Percentiles rank a stretch among this genome's conserved stretches.
Conservation (phyloP, 2,888 invertebrate genomes). For the Nymphalis polychloros region DNA sequence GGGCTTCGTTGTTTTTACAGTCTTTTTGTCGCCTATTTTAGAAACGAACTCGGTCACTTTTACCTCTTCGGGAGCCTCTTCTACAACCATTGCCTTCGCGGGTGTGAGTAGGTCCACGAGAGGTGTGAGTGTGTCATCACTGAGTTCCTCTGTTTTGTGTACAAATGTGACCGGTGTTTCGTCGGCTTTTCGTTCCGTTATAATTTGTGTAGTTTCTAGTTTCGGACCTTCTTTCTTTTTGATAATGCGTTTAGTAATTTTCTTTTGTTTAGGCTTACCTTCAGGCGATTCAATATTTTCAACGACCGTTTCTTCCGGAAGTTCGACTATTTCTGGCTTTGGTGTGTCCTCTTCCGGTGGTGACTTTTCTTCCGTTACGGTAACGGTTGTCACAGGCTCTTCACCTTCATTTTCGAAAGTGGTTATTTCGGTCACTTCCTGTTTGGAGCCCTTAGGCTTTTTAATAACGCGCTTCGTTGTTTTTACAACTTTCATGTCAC, state of each 20-base stretch:
- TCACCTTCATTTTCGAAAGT: conserved; percentile 15
- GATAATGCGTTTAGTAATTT: conserved; percentile 5
- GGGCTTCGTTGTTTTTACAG: conserved; percentile 3
- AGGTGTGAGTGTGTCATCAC: conserved; percentile 12
- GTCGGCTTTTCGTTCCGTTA: conserved; percentile 7
- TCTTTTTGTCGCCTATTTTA: not conserved
- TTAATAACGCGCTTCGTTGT: conserved; percentile 14
- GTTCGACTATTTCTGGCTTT: not conserved
- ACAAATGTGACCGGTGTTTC: not conserved
- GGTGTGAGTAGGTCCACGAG: not conserved
- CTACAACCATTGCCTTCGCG: not conserved
- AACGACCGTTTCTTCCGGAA: not conserved
- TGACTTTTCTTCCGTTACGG: conserved; percentile 1
- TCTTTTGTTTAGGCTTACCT: not conserved
- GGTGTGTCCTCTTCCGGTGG: not conserved
- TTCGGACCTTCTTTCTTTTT: conserved; percentile 10
- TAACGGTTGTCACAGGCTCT: conserved; percentile 10
- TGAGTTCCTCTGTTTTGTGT: conserved; percentile 11
- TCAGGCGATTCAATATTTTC: not conserved
- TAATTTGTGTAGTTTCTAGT: conserved; percentile 10
- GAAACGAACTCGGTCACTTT: not conserved
- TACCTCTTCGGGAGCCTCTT: conserved; percentile 4
- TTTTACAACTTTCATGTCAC: not conserved
- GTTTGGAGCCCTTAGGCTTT: not conserved
- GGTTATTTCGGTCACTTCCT: conserved; percentile 15